Evolutionary conservation across 2,888 invertebrate species (phyloP).

Genomic region (Rotaria socialis): DNA sequence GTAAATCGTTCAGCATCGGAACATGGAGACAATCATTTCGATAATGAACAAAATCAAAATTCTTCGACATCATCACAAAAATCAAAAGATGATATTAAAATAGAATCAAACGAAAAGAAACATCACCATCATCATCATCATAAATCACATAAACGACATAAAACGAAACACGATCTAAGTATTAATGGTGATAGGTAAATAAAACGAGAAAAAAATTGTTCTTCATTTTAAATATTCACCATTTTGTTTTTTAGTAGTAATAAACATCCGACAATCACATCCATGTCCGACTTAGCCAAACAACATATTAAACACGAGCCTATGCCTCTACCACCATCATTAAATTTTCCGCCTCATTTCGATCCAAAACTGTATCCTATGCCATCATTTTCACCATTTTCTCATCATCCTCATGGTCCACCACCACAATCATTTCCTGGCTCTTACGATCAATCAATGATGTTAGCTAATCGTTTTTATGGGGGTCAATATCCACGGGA

Average conservation of each 20-base stretch:
- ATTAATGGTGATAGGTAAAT: not conserved
- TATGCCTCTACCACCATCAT: not conserved
- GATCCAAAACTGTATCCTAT: not conserved
- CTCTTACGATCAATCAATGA: not conserved
- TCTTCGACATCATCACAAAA: not conserved
- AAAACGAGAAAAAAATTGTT: not conserved
- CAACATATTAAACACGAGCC: conserved; percentile 11
- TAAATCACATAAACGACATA: conserved; percentile 35
- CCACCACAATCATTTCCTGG: not conserved
- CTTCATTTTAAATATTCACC: not conserved
- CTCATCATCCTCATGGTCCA: not conserved
- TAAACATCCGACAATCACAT: conserved; percentile 21
- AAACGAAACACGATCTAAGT: not conserved
- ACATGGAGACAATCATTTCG: not conserved
- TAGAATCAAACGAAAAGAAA: not conserved
- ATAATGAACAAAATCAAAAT: not conserved
- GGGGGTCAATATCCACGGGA: not conserved
- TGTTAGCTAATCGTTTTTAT: not conserved
- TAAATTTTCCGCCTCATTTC: not conserved
- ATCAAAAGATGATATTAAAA: not conserved
- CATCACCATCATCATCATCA: conserved; percentile 37
- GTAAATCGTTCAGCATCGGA: not conserved
- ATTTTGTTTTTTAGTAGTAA: not conserved
- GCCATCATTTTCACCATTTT: not conserved
- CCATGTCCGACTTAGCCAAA: conserved; percentile 12